phyloP scores from a whole-genome alignment of 2,797 vertebrate genomes.

The Argya squamiceps region DNA sequence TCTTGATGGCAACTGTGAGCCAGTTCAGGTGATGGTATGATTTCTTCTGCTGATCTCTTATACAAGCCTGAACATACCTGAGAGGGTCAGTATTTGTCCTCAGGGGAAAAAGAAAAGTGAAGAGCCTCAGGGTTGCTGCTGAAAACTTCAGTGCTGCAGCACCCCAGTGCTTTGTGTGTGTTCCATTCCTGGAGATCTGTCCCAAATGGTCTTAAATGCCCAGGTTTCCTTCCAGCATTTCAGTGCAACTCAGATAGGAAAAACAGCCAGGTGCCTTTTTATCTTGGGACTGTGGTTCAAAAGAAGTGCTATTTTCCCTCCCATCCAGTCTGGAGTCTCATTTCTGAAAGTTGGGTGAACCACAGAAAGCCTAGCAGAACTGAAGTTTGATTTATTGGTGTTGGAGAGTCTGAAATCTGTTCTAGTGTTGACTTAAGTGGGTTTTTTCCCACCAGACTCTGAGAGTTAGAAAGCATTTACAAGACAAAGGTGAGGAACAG shows the following conservation, averaged over 20 bases:
- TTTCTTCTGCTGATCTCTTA: neutral
- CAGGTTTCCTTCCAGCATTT: neutral
- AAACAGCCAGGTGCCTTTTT: neutral
- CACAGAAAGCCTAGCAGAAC: neutral
- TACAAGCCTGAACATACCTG: neutral
- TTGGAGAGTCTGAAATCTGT: neutral
- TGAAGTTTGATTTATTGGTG: neutral
- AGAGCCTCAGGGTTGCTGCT: neutral
- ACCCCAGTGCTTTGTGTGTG: neutral
- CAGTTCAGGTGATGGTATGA: neutral
- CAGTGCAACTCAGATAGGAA: neutral
- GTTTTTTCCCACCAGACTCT: neutral
- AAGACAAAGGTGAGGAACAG: neutral
- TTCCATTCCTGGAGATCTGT: neutral
- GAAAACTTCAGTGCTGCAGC: neutral
- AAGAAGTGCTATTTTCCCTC: neutral
- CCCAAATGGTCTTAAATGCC: neutral
- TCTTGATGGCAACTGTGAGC: conserved; percentile 30
- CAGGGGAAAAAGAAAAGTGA: neutral
- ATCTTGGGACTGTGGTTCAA: neutral
- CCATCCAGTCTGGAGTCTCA: neutral
- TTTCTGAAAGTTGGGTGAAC: neutral
- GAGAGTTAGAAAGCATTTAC: neutral
- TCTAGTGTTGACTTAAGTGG: neutral
- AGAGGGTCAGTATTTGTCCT: neutral